Conservation (phyloP, 2,888 invertebrate genomes). For the Cetonia aurata region DNA sequence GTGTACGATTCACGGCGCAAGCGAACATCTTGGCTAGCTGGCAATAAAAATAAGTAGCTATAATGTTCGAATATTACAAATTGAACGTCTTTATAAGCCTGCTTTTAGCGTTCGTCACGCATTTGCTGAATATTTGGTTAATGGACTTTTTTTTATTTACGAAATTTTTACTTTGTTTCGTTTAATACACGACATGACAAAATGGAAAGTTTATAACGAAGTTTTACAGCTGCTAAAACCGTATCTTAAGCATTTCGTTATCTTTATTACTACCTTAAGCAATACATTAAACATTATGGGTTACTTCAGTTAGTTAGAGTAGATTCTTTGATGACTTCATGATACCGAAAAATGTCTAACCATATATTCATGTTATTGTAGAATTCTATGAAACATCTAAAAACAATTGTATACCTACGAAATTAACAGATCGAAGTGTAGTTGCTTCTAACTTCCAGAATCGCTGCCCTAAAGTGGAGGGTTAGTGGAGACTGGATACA, state of each 20-base stretch:
- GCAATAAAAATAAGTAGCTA: conserved; percentile 40
- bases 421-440: too few species aligned
- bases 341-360: too few species aligned
- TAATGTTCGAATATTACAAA: conserved; percentile 40
- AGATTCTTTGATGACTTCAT: too few species aligned
- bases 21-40: conserved; percentile 16
- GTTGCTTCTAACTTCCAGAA: too few species aligned
- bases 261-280: neutral
- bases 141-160: conserved; percentile 28
- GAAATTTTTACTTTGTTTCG: conserved; percentile 29
- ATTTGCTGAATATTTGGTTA: conserved; percentile 19
- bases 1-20: neutral
- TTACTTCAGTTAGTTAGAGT: too few species aligned
- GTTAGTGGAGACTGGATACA: too few species aligned
- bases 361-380: too few species aligned
- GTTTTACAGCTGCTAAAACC: conserved; percentile 12
- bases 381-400: too few species aligned
- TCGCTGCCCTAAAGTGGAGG: too few species aligned
- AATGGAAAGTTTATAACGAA: conserved; percentile 25
- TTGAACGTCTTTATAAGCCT: conserved; percentile 33
- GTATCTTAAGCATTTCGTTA: conserved; percentile 7
- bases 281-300: neutral
- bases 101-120: conserved; percentile 16
- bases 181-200: neutral
- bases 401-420: too few species aligned